Evolutionary conservation across 2,797 vertebrate species (phyloP).

Genomic region (Typhlichthys eigenmanni): DNA sequence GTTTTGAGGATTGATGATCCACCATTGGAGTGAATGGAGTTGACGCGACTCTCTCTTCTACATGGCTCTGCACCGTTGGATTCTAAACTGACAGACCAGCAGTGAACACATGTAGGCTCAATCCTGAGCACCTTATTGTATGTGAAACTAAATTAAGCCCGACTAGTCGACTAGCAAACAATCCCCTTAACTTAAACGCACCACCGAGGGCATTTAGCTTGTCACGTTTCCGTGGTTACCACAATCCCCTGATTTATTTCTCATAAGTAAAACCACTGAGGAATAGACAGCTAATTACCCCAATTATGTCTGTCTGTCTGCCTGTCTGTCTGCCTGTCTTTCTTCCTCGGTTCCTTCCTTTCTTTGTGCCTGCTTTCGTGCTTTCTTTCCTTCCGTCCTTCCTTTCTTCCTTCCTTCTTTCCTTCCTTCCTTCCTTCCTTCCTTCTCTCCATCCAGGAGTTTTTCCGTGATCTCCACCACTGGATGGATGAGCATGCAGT

Average conservation of each 20-base stretch:
- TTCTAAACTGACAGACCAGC: constrained; percentile 3
- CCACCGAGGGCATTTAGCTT: constrained; percentile 58
- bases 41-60: no score
- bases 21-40: no score
- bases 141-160: constrained; percentile 55
- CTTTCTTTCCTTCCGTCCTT: constrained; percentile 8
- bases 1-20: no score
- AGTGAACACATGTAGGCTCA: constrained; percentile 27
- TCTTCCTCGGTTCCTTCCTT: constrained; percentile 17
- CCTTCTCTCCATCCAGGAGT: constrained; percentile 78
- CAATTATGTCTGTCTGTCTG: constrained; percentile 54
- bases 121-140: constrained; percentile 45
- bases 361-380: neutral
- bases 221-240: constrained; percentile 68
- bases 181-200: constrained; percentile 62
- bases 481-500: constrained; percentile 95
- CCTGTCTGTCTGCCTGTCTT: constrained; percentile 36
- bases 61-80: constrained; percentile 1
- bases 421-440: neutral
- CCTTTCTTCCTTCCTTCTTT: neutral
- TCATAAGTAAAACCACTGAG: constrained; percentile 41
- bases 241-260: constrained; percentile 45
- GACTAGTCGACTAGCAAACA: constrained; percentile 54
- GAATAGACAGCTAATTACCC: constrained; percentile 75
- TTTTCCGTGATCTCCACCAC: constrained; percentile 91